A percentile compares a stretch with the other conserved stretches of the same genome.
Conservation (phyloP, 2,113 vertebrate species). For the Falco punctatus region DNA sequence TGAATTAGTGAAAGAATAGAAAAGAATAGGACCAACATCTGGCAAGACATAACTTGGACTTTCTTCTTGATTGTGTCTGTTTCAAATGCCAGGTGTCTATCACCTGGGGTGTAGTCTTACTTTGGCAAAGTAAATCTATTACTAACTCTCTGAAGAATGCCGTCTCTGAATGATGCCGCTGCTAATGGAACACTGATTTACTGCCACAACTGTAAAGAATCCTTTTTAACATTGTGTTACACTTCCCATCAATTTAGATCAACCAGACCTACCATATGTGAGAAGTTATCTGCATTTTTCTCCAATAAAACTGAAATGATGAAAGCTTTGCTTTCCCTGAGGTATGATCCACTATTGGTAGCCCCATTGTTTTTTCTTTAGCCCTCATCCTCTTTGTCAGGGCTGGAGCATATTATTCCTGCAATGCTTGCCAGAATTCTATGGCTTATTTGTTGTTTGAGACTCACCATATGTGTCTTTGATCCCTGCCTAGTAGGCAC, state of each 20-base stretch:
- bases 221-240: slow-evolving; percentile 66
- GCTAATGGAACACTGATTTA: slow-evolving; percentile 69
- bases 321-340: slow-evolving; percentile 70
- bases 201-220: slow-evolving; percentile 63
- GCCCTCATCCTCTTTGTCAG: slow-evolving; percentile 45
- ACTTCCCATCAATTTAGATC: slow-evolving; percentile 69
- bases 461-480: slow-evolving; percentile 75
- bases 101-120: slow-evolving; percentile 57
- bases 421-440: slow-evolving; percentile 65
- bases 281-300: slow-evolving; percentile 74
- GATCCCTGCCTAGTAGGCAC: slow-evolving; percentile 72
- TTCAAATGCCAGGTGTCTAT: slow-evolving; percentile 68
- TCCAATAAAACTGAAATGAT: slow-evolving; percentile 70
- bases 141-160: slow-evolving; percentile 71
- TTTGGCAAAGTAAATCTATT: slow-evolving; percentile 64
- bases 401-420: slow-evolving; percentile 65
- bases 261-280: slow-evolving; percentile 74
- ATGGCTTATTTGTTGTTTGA: slow-evolving; percentile 73
- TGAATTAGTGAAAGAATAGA: slow-evolving; percentile 20
- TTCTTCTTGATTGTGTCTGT: slow-evolving; percentile 45
- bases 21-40: slow-evolving; percentile 57
- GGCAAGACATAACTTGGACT: slow-evolving; percentile 35
- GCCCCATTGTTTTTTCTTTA: slow-evolving; percentile 42
- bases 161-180: slow-evolving; percentile 40
- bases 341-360: slow-evolving; percentile 59